Evolutionary conservation across 2,797 vertebrate species (phyloP).

Genomic region (Scomberomorus guttatus): DNA sequence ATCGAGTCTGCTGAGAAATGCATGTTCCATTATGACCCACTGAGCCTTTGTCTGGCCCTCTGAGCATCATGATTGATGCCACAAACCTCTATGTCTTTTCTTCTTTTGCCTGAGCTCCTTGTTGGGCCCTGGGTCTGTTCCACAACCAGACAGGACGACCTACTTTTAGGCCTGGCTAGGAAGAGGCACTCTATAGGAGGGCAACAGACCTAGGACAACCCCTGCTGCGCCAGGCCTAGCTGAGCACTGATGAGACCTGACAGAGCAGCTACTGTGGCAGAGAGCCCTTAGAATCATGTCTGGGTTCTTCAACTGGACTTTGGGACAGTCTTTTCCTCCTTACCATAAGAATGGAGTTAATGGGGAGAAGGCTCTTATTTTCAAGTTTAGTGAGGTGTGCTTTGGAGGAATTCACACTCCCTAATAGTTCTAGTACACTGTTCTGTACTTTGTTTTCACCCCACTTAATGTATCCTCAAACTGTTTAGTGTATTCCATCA

Average conservation of each 20-base stretch:
- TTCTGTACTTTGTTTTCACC: neutral
- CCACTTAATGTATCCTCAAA: neutral
- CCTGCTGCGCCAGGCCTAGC: conserved; percentile 72
- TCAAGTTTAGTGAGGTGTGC: conserved; percentile 9
- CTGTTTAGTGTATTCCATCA: neutral
- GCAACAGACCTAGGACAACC: conserved; percentile 55
- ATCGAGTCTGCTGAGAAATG: neutral
- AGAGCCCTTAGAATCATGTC: conserved; percentile 51
- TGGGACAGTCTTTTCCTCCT: conserved; percentile 3
- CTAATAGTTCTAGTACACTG: neutral
- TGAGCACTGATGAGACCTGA: conserved; percentile 82
- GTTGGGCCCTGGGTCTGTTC: conserved; percentile 45
- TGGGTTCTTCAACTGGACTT: conserved; percentile 46
- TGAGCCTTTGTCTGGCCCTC: conserved; percentile 51
- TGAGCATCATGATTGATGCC: conserved; percentile 24
- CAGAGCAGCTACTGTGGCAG: conserved; percentile 61
- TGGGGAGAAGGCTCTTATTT: conserved; percentile 8
- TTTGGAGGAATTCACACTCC: neutral
- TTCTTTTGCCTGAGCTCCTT: conserved; percentile 26
- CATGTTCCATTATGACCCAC: conserved; percentile 20
- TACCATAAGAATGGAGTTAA: conserved; percentile 4
- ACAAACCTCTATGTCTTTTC: conserved; percentile 29
- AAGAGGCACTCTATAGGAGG: conserved; percentile 63
- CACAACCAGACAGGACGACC: conserved; percentile 79
- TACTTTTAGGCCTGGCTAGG: conserved; percentile 70